A percentile compares a stretch with the other conserved stretches of the same genome.
These are phyloP conservation scores for Sprattus sprattus DNA, from an alignment of 2,113 vertebrate genomes.

Conservation along the genomic window DNA sequence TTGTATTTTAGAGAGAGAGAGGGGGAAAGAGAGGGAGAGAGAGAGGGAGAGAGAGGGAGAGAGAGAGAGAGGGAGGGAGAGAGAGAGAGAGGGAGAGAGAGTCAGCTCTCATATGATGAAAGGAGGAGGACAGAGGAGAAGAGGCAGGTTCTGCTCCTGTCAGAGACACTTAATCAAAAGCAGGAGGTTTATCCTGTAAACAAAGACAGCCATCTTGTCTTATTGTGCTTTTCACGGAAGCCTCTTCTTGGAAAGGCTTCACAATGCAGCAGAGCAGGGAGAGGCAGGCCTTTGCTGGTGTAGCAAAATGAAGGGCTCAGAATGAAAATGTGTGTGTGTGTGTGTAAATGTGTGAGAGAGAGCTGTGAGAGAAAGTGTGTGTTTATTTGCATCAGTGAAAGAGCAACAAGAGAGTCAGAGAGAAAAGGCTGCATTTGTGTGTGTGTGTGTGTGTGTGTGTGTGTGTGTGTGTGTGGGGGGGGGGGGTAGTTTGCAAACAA, in stretches of 20 bases:
- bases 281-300: neutral
- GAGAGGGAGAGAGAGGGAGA: too few species aligned
- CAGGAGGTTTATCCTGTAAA: neutral
- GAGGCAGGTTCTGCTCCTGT: neutral
- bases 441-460: neutral
- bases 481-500: too few species aligned
- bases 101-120: neutral
- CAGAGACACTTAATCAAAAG: neutral
- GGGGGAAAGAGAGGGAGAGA: too few species aligned
- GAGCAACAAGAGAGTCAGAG: too few species aligned
- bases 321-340: neutral
- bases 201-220: neutral
- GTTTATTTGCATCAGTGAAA: neutral
- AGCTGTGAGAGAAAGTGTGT: neutral
- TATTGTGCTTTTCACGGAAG: neutral
- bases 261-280: neutral
- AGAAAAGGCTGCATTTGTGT: neutral
- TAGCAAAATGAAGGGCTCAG: neutral
- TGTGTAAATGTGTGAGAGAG: neutral
- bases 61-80: neutral
- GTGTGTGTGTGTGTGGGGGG: neutral
- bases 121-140: neutral
- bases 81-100: slow-evolving; percentile 5
- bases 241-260: neutral
- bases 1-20: neutral